Evolutionary conservation across 2,888 invertebrate species (phyloP).

Genomic region (Phaedon cochleariae): DNA sequence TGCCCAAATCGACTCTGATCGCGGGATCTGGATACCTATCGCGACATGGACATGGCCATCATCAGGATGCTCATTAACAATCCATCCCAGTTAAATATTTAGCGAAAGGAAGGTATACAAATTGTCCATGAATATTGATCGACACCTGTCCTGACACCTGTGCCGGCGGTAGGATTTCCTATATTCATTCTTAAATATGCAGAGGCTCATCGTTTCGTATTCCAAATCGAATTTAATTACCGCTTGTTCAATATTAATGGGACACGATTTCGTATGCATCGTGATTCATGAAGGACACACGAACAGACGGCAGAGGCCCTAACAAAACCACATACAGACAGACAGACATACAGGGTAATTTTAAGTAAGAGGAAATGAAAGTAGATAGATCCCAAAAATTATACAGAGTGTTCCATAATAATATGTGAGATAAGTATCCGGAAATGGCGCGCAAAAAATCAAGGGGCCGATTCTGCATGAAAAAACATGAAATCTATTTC

Average conservation of each 20-base stretch:
- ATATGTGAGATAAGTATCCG: too few relatives aligned
- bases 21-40: too few relatives aligned
- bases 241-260: slow-evolving; percentile 36
- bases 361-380: too few relatives aligned
- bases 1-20: too few relatives aligned
- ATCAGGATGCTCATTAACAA: slow-evolving; percentile 18
- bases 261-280: slow-evolving; percentile 12
- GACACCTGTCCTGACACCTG: slow-evolving; percentile 55
- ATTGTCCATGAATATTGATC: slow-evolving; percentile 54
- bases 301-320: neutral
- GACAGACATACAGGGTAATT: neutral
- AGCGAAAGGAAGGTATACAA: slow-evolving; percentile 39
- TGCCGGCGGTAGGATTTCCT: slow-evolving; percentile 48
- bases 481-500: too few relatives aligned
- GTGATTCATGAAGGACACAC: neutral
- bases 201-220: slow-evolving; percentile 33
- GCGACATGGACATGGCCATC: too few relatives aligned
- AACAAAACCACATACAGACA: neutral
- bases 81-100: slow-evolving; percentile 34
- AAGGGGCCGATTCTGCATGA: too few relatives aligned
- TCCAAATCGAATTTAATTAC: slow-evolving; percentile 37
- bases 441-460: too few relatives aligned
- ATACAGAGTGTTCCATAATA: too few relatives aligned
- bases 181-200: slow-evolving; percentile 47
- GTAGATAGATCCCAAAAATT: too few relatives aligned